Base-by-base conservation (phyloP, 1,140 invertebrate genomes). In the Bombus sibiricus region DNA sequence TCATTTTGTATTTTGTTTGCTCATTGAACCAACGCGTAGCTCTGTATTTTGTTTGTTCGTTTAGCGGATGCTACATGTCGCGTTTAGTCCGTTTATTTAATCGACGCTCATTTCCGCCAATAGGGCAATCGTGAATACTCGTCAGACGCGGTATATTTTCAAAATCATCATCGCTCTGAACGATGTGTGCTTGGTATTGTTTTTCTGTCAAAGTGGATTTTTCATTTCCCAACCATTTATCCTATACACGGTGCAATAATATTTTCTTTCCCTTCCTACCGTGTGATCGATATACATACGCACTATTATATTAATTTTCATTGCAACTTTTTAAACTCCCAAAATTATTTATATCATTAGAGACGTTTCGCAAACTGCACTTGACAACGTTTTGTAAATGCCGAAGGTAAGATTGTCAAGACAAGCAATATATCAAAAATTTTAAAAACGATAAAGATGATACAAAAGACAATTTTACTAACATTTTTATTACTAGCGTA, bases 1-100 rank as follows among this genome's bases (percentile, higher is more conserved):
- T 68, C 66, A 68, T 68, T 68, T 68, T 68, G 32, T 22, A 25
- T 68, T 68, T 68, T 37, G 66, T 68, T 68, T 68, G 66, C 32
- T 37, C 66, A 22, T 22, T 18, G 34, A 68, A 37, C 22, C 34
- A 10, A 25, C 34, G 66, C 34, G 66, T 37, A 34, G 34, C 22
- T 68, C 22, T 68, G 66, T 68, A 68, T 68, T 68, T 37, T 68
- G 34, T 68, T 68, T 68, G 34, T 34, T 32, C 34, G 34, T 32
- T 32, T 34, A 10, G 22, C 34, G 22, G 15, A 34, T 22, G 34
- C 32, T 25, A 37, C 66, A 9, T 68, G 66, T 25, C 66, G 66
- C 22, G 22, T 37, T 22, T 37, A 68, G 34, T 10, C 18, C 66
- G 66, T 68, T 68, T 68, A 68, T 68, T 68, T 68, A 68, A 68